Evolutionary conservation across 2,797 vertebrate species (phyloP), one percentile per base, ranked within the genome.

Genomic region (Ambastaia sidthimunki): DNA sequence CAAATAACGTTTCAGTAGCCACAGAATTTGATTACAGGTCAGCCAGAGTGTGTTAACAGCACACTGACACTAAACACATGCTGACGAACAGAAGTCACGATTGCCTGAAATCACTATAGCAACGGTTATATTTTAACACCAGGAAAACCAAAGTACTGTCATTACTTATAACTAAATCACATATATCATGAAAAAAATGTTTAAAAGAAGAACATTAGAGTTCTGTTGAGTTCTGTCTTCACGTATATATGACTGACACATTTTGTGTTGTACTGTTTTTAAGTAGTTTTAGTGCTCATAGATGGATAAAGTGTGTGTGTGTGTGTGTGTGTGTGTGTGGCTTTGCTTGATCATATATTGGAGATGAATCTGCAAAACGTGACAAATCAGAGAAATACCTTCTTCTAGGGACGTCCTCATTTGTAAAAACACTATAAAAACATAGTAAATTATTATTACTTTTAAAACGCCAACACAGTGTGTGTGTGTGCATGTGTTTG

Each of bases 241-340:
- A 57, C 19, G 12, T 68, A 31, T 63, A 76, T 47, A 47, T 76
- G 74, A 16, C n/a, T 47, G 16, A 57, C 65, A 76, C 41, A 31
- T 57, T 34, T 55, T 28, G 9, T 19, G 50, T 67, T 6, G 6
- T 15, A 5, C 23, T 48, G 34, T 76, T 76, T 68, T 37, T 12
- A 48, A 59, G 57, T 60, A 15, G 25, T 47, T 77, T 77, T 34
- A 76, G 50, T 10, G 21, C 52, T 76, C 74, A 31, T 16, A 3
- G 18, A 48, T 57, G 18, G 16, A 47, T 69, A 18, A 77, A 77
- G 10, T 31, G 28, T 19, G 37, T 77, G 52, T 74, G 34, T 37
- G 34, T 37, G 3, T 3, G 31, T 31, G 31, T 31, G 31, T 31
- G 31, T 31, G 31, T 31, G 31, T 31, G n/a, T n/a, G n/a, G n/a